Conservation (phyloP, 2,888 invertebrate species). For the Shargacucullia verbasci region DNA sequence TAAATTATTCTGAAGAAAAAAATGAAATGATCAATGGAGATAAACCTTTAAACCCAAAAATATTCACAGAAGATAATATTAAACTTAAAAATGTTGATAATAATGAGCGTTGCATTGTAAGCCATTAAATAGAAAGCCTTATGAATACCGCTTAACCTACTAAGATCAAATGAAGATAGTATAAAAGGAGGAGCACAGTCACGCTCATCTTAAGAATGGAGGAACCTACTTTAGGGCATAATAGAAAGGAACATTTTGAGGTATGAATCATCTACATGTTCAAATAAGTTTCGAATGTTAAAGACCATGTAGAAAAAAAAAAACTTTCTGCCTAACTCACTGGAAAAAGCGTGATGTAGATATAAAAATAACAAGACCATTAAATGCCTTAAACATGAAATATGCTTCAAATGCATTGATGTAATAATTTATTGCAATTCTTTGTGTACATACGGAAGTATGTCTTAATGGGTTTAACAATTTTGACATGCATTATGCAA, state of each 20-base stretch:
- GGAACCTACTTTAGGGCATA: constrained; percentile 11
- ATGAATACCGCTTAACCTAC: constrained; percentile 22
- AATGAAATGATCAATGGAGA: constrained; percentile 15
- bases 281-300: background rate
- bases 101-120: constrained; percentile 17
- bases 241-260: constrained; percentile 26
- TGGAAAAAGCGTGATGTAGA: too few species aligned
- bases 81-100: constrained; percentile 7
- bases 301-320: too few species aligned
- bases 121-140: constrained; percentile 17
- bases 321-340: too few species aligned
- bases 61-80: constrained; percentile 12
- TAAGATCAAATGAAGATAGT: constrained; percentile 36
- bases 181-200: constrained; percentile 20
- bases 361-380: too few species aligned
- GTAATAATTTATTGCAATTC: background rate
- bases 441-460: background rate
- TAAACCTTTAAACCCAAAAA: constrained; percentile 9
- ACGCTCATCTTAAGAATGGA: constrained; percentile 23
- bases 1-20: too few species aligned
- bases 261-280: constrained; percentile 1
- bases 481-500: constrained; percentile 35
- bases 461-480: constrained; percentile 16
- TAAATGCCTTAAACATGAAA: too few species aligned
- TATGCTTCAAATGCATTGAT: too few species aligned